These are phyloP conservation scores for Lepidostoma basale DNA, from an alignment of 1,140 invertebrate genomes.

Conservation along the genomic window DNA sequence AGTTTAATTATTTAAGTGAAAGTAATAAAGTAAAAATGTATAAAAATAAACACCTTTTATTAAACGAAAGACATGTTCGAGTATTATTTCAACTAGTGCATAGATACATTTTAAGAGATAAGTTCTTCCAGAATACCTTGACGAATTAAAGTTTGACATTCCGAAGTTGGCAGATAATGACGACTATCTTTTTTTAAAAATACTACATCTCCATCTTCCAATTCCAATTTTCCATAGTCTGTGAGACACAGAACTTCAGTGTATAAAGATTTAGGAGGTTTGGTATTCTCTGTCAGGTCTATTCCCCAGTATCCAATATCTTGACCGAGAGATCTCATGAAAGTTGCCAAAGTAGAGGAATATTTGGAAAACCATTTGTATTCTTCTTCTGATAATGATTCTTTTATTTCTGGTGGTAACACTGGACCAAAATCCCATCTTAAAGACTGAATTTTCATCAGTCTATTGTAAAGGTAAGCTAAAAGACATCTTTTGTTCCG, in stretches of 20 bases:
- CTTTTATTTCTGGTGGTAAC: constrained; percentile 82
- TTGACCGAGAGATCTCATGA: constrained; percentile 79
- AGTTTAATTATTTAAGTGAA: too few relatives aligned
- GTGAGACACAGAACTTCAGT: constrained; percentile 88
- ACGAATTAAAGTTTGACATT: constrained; percentile 90
- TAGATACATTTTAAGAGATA: constrained; percentile 49
- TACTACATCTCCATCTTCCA: constrained; percentile 89
- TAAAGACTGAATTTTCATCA: constrained; percentile 79
- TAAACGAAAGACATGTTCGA: too few relatives aligned
- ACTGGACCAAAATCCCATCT: constrained; percentile 94
- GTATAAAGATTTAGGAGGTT: constrained; percentile 90
- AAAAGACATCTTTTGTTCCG: constrained; percentile 89
- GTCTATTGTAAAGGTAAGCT: constrained; percentile 86
- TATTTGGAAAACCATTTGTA: constrained; percentile 88
- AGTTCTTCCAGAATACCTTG: constrained; percentile 91
- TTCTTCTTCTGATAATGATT: constrained; percentile 82
- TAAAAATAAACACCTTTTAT: too few relatives aligned
- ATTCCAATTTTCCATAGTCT: constrained; percentile 93
- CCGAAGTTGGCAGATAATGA: constrained; percentile 85
- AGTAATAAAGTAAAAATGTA: too few relatives aligned
- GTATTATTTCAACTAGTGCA: too few relatives aligned
- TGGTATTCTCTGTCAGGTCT: constrained; percentile 87
- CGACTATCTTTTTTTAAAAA: constrained; percentile 90
- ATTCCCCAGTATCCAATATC: constrained; percentile 73
- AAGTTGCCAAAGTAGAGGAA: constrained; percentile 83